These are phyloP conservation scores for Cervus canadensis DNA, from an alignment of 2,113 vertebrate genomes.

Conservation along the genomic window DNA sequence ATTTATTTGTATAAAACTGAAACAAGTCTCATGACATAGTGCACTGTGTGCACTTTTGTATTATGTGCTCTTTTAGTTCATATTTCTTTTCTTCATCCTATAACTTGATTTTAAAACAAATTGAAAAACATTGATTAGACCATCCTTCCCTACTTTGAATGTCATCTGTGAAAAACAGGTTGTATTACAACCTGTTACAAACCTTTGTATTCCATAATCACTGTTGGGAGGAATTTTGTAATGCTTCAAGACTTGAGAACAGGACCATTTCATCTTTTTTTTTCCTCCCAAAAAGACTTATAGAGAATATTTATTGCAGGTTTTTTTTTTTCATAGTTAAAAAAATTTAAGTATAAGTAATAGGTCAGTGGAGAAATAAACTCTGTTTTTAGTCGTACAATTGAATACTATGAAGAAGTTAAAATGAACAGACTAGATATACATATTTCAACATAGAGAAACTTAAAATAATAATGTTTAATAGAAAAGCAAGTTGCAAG, in stretches of 20 bases:
- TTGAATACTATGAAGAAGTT: neutral
- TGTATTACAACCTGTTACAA: neutral
- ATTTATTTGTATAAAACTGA: neutral
- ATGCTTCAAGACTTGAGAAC: neutral
- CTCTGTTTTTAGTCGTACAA: neutral
- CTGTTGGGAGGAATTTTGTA: neutral
- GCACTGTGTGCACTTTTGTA: neutral
- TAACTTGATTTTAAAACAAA: slow-evolving; percentile 5
- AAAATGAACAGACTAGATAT: neutral
- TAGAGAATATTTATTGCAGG: neutral
- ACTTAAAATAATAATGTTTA: neutral
- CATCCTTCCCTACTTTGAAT: neutral
- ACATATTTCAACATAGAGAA: neutral
- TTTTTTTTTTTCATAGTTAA: neutral
- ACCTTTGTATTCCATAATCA: neutral
- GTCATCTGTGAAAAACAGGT: neutral
- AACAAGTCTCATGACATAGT: neutral
- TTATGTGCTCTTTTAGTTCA: neutral
- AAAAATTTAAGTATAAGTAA: neutral
- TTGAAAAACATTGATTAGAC: neutral
- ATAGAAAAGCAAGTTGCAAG: neutral
- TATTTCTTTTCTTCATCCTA: neutral
- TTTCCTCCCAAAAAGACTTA: neutral
- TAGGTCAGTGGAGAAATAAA: neutral
- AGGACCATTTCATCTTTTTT: neutral